Conservation (phyloP, 2,888 invertebrate species). For the Eilema griseolum region DNA sequence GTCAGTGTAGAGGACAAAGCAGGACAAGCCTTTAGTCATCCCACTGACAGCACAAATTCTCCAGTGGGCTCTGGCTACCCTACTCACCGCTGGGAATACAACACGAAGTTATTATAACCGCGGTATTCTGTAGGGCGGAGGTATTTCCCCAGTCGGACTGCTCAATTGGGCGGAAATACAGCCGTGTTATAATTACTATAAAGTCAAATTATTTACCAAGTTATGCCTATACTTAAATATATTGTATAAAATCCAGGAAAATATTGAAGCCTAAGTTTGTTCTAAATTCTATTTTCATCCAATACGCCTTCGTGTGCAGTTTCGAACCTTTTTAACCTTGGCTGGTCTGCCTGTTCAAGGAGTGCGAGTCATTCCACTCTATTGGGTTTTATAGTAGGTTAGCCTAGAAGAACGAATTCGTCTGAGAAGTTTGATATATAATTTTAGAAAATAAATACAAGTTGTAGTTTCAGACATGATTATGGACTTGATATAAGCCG, state of each 20-base stretch:
- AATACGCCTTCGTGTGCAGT: slow-evolving; percentile 4
- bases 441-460: not conserved
- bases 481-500: not conserved
- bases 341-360: slow-evolving; percentile 10
- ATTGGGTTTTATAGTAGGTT: slow-evolving; percentile 16
- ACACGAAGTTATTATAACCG: too few species aligned
- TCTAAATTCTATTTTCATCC: slow-evolving; percentile 11
- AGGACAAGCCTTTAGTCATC: too few species aligned
- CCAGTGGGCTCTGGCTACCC: too few species aligned
- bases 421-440: not conserved
- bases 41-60: too few species aligned
- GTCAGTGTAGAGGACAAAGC: too few species aligned
- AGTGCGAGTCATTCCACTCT: slow-evolving; percentile 19
- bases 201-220: not conserved
- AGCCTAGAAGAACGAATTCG: slow-evolving; percentile 11
- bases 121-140: too few species aligned
- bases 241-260: not conserved
- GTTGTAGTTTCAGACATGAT: slow-evolving; percentile 8
- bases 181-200: too few species aligned
- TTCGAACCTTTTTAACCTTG: slow-evolving; percentile 20
- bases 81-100: too few species aligned
- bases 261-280: not conserved
- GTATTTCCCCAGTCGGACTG: too few species aligned
- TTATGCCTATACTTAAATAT: not conserved
- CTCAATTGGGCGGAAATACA: too few species aligned